phyloP scores from a whole-genome alignment of 2,888 invertebrate genomes.

The Blastobasis adustella region DNA sequence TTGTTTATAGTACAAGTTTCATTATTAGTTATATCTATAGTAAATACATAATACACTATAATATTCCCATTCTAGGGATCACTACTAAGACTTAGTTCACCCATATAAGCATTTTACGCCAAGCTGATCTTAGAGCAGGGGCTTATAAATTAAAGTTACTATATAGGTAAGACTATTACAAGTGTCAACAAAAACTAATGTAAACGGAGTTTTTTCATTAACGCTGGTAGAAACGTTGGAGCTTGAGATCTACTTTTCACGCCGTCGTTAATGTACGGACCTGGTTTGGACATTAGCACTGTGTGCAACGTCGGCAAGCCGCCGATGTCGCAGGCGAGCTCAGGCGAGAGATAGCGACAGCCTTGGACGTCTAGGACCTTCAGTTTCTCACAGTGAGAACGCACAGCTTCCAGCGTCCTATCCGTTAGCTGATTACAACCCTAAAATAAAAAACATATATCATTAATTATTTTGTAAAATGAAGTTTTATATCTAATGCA shows the following conservation, averaged over 20 bases:
- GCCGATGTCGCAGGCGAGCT: conserved; percentile 57
- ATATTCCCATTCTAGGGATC: no score
- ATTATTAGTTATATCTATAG: no score
- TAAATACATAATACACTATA: no score
- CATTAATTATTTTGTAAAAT: not conserved
- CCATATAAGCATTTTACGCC: no score
- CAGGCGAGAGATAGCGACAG: conserved; percentile 65
- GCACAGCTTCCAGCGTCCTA: conserved; percentile 67
- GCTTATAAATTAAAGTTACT: no score
- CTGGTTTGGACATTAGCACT: conserved; percentile 62
- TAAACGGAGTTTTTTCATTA: conserved; percentile 56
- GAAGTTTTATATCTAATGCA: not conserved
- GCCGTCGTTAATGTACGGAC: conserved; percentile 51
- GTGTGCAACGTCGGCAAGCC: conserved; percentile 56
- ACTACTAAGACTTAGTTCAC: no score
- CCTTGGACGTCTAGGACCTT: conserved; percentile 75
- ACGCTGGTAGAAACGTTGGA: conserved; percentile 52
- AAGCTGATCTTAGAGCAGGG: no score
- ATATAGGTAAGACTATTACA: no score
- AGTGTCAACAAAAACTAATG: conserved; percentile 25
- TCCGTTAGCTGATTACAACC: conserved; percentile 78
- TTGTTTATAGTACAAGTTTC: no score
- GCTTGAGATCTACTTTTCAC: conserved; percentile 50
- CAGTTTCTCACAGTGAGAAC: conserved; percentile 62
- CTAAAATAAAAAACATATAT: conserved; percentile 38